Conservation (phyloP, 2,888 invertebrate species). For the Alentia gelatinosa region DNA sequence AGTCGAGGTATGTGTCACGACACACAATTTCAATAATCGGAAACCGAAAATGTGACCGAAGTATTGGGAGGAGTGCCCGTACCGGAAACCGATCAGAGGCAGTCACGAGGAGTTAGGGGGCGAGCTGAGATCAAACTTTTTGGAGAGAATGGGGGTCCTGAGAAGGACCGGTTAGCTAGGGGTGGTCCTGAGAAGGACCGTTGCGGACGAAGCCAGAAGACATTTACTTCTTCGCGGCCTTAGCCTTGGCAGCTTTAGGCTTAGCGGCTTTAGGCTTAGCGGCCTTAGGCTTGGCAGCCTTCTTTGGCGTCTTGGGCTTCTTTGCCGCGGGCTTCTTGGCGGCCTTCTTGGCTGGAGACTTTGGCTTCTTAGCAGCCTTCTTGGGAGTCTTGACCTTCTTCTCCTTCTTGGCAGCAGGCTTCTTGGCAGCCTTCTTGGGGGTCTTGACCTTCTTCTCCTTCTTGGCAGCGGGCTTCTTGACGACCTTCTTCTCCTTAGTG, state of each 20-base stretch:
- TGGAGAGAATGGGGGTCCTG: slow-evolving; percentile 52
- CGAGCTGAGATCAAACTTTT: no score
- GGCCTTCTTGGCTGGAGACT: slow-evolving; percentile 35
- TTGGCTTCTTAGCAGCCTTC: slow-evolving; percentile 51
- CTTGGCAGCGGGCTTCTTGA: slow-evolving; percentile 68
- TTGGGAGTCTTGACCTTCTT: slow-evolving; percentile 51
- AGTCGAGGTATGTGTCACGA: no score
- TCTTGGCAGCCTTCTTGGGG: slow-evolving; percentile 47
- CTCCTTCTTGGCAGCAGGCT: slow-evolving; percentile 52
- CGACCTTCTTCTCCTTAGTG: background rate
- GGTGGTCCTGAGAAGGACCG: background rate
- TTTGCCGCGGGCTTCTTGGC: background rate
- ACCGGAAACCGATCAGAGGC: no score
- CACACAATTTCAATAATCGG: no score
- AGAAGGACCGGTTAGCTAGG: slow-evolving; percentile 54
- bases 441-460: slow-evolving; percentile 34
- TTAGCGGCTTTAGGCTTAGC: slow-evolving; percentile 21
- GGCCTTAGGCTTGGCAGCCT: slow-evolving; percentile 27
- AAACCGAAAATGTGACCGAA: no score
- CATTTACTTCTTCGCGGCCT: slow-evolving; percentile 16
- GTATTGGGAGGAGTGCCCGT: no score
- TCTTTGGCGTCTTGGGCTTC: background rate
- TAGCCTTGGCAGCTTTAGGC: background rate
- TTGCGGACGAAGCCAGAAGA: background rate
- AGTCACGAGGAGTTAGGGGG: no score